A percentile compares a stretch with the other conserved stretches of the same genome.
Conservation (phyloP, 2,888 invertebrate genomes). For the Ceratothoa steindachneri region DNA sequence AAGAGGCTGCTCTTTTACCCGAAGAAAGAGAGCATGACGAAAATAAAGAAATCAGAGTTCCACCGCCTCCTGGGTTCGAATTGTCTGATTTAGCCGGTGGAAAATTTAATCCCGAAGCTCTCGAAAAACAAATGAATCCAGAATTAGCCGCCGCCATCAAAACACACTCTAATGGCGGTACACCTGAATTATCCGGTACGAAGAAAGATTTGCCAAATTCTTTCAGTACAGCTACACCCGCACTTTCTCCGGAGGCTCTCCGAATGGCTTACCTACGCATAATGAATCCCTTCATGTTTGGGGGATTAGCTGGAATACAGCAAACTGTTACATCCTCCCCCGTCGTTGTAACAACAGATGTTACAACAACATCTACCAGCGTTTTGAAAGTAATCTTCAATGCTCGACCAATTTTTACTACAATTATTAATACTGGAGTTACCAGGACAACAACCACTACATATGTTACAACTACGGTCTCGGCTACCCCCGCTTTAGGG, state of each 20-base stretch:
- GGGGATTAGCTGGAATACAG: slow-evolving; percentile 52
- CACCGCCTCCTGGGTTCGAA: slow-evolving; percentile 45
- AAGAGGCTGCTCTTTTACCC: slow-evolving; percentile 60
- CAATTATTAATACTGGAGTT: slow-evolving; percentile 39
- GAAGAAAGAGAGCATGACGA: slow-evolving; percentile 77
- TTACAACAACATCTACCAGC: slow-evolving; percentile 63
- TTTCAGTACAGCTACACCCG: slow-evolving; percentile 32
- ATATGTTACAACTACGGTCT: slow-evolving; percentile 31
- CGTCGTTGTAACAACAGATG: slow-evolving; percentile 78
- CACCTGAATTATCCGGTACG: slow-evolving; percentile 32
- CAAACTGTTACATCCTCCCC: slow-evolving; percentile 76
- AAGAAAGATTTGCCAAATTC: slow-evolving; percentile 23
- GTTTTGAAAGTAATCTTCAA: slow-evolving; percentile 46
- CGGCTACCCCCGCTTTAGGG: slow-evolving; percentile 31
- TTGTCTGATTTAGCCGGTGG: slow-evolving; percentile 57
- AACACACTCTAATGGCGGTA: slow-evolving; percentile 15
- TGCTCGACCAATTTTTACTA: slow-evolving; percentile 44
- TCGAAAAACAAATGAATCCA: slow-evolving; percentile 58
- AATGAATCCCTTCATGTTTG: slow-evolving; percentile 49
- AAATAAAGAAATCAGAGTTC: slow-evolving; percentile 60
- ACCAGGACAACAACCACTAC: slow-evolving; percentile 44
- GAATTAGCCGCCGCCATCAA: slow-evolving; percentile 39
- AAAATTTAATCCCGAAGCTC: slow-evolving; percentile 66
- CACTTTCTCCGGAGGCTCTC: slow-evolving; percentile 65
- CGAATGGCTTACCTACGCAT: slow-evolving; percentile 63